Base-by-base conservation (phyloP, 2,797 vertebrate genomes). In the Sparidentex hasta region DNA sequence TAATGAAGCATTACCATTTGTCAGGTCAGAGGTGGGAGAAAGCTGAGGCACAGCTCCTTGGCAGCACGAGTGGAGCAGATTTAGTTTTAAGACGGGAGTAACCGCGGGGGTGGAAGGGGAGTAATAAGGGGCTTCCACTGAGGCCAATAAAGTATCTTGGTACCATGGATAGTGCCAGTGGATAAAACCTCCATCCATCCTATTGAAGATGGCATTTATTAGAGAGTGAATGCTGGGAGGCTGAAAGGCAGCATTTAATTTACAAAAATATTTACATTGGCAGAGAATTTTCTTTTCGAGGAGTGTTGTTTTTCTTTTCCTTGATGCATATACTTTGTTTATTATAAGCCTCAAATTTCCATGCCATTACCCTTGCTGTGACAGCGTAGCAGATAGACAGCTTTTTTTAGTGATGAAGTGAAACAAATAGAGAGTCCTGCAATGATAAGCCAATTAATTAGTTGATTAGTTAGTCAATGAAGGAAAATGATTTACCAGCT, bases 1-100 rank as follows among this genome's bases (percentile, higher is more conserved):
- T 78, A 73, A 87, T 83, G 67, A 76, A 75, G 54, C 21, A 67
- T 71, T 43, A 41, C 61, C 58, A 71, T 81, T 77, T 74, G 50
- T 79, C 59, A 66, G 74, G 69, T 71, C 65, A 86, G 76, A 75
- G 74, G 61, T 71, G 57, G 65, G 33, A 59, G 48, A 75, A 62
- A 64, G 72, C 68, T 59, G 68, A 83, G 58, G 43, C 56, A 21
- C 44, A 18, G 56, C 43, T 72, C 47, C 44, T 69, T 82, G 63
- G 77, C 71, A 78, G 71, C 63, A 5, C 21, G 41, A 61, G 48
- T n/a, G 47, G 63, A 80, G 57, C 72, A 80, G 41, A 74, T 71
- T 78, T 68, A 55, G 47, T 74, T 70, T 76, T 50, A 66, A 63
- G 56, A 41, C 38, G 4, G 63, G 57, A 47, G 5, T 41, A 16